These are phyloP conservation scores for Esperia sulphurella DNA, from an alignment of 2,888 invertebrate species.

Conservation along the genomic window DNA sequence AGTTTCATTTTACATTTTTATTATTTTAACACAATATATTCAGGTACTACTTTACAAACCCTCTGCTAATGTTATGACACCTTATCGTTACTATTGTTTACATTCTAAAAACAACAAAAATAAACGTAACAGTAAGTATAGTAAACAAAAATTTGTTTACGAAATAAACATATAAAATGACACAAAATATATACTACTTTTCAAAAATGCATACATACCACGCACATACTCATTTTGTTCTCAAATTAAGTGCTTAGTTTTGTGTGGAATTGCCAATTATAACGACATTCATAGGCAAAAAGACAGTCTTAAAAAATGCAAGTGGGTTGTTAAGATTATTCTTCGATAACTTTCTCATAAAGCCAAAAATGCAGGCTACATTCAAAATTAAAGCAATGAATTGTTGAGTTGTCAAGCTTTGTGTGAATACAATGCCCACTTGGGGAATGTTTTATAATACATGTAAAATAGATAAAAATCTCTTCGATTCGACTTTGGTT, in stretches of 20 bases:
- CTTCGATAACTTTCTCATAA: too few species aligned
- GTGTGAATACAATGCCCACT: too few species aligned
- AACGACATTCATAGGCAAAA: too few species aligned
- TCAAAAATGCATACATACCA: background rate
- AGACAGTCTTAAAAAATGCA: too few species aligned
- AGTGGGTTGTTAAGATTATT: too few species aligned
- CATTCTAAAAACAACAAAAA: slow-evolving; percentile 13
- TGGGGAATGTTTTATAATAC: too few species aligned
- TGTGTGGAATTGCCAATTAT: too few species aligned
- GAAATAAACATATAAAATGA: slow-evolving; percentile 15
- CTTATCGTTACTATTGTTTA: slow-evolving; percentile 9
- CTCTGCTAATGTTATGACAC: slow-evolving; percentile 18
- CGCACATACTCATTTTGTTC: background rate
- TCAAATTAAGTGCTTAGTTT: background rate
- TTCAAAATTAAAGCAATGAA: too few species aligned
- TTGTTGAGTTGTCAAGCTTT: too few species aligned
- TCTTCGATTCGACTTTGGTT: too few species aligned
- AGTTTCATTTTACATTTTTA: background rate
- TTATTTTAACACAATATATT: slow-evolving; percentile 12
- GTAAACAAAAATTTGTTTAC: slow-evolving; percentile 10
- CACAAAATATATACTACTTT: slow-evolving; percentile 12
- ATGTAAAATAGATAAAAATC: too few species aligned
- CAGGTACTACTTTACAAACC: slow-evolving; percentile 19
- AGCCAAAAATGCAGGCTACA: too few species aligned
- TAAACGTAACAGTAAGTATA: slow-evolving; percentile 16